These are phyloP conservation scores for Diabrotica balteata DNA, from an alignment of 2,888 invertebrate genomes.

Conservation along the genomic window DNA sequence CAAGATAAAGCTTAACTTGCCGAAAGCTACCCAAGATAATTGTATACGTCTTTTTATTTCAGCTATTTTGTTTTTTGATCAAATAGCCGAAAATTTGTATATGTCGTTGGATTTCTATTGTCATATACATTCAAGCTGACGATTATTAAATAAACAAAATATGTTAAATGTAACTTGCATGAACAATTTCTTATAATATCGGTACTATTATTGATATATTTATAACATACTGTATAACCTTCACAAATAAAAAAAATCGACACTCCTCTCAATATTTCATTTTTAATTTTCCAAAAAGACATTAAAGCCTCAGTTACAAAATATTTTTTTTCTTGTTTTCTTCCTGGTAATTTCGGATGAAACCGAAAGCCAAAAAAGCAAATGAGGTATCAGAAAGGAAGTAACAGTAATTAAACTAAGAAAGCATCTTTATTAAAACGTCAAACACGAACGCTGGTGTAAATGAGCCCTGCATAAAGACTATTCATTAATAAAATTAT, in stretches of 20 bases:
- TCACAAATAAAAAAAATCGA: too few relatives aligned
- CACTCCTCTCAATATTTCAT: too few relatives aligned
- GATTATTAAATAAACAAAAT: too few relatives aligned
- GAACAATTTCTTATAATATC: not conserved
- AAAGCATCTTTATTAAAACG: constrained; percentile 50
- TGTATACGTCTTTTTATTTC: too few relatives aligned
- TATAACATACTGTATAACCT: too few relatives aligned
- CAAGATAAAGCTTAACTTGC: too few relatives aligned
- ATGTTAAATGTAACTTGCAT: not conserved
- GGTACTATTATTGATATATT: too few relatives aligned
- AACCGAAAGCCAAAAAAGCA: constrained; percentile 21
- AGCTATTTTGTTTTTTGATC: too few relatives aligned
- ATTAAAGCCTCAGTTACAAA: not conserved
- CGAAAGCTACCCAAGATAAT: too few relatives aligned
- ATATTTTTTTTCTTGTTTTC: constrained; percentile 21
- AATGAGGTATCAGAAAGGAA: constrained; percentile 36
- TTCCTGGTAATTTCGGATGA: constrained; percentile 22
- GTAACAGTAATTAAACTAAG: constrained; percentile 40
- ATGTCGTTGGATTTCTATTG: too few relatives aligned
- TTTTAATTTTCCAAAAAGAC: not conserved
- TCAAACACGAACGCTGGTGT: constrained; percentile 52
- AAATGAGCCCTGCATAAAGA: constrained; percentile 50
- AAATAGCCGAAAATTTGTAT: too few relatives aligned
- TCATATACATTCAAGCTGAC: too few relatives aligned
- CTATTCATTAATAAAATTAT: constrained; percentile 54